These are phyloP conservation scores for Formica exsecta DNA, from an alignment of 1,140 invertebrate species.

Conservation along the genomic window DNA sequence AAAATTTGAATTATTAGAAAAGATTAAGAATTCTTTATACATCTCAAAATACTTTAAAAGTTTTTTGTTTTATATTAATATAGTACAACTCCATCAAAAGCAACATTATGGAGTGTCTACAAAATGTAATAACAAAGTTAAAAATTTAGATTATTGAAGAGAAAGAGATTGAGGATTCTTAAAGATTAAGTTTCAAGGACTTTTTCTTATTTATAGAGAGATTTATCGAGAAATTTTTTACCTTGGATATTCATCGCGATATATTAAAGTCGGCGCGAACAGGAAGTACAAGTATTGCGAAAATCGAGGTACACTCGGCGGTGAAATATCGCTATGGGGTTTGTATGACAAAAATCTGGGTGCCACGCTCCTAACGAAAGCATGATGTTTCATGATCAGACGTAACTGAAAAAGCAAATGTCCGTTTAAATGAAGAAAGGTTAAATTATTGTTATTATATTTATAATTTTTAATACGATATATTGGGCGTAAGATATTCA, in stretches of 20 bases:
- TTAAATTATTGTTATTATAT: not conserved
- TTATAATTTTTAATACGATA: too few relatives aligned
- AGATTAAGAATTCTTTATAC: too few relatives aligned
- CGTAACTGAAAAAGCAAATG: slow-evolving; percentile 88
- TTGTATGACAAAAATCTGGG: slow-evolving; percentile 85
- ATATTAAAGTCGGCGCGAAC: slow-evolving; percentile 95
- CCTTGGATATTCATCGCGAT: slow-evolving; percentile 94
- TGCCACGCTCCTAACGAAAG: slow-evolving; percentile 91
- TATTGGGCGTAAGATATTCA: too few relatives aligned
- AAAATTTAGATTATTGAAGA: too few relatives aligned
- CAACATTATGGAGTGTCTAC: too few relatives aligned
- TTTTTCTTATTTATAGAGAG: not conserved
- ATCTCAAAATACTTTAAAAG: too few relatives aligned
- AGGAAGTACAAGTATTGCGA: slow-evolving; percentile 94
- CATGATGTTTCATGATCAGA: slow-evolving; percentile 94
- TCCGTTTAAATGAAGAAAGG: not conserved
- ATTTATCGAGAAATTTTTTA: slow-evolving; percentile 80
- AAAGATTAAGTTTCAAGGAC: not conserved
- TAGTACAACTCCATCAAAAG: too few relatives aligned
- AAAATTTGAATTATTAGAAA: not conserved
- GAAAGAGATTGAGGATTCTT: too few relatives aligned
- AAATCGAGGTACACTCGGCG: slow-evolving; percentile 89
- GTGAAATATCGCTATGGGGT: slow-evolving; percentile 76
- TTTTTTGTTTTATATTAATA: too few relatives aligned
- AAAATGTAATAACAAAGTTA: too few relatives aligned